phyloP scores from a whole-genome alignment of 1,140 invertebrate genomes.

The Metaphire vulgaris region DNA sequence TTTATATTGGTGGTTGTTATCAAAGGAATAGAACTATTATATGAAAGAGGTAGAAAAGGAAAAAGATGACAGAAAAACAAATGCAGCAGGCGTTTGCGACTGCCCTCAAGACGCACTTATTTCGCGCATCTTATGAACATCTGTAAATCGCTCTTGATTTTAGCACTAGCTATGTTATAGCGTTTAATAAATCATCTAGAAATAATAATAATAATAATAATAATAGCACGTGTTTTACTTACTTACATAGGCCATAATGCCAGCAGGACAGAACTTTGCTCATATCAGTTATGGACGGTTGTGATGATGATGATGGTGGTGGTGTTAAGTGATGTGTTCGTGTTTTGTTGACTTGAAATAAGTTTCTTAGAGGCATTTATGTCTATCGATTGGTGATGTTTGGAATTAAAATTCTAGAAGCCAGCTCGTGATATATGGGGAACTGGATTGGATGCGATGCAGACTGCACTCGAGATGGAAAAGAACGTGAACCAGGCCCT shows the following conservation, averaged over 20 bases:
- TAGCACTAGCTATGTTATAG: too few species aligned
- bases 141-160: too few species aligned
- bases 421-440: constrained; percentile 62
- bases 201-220: too few species aligned
- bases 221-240: too few species aligned
- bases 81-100: too few species aligned
- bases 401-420: constrained; percentile 42
- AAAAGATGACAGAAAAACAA: too few species aligned
- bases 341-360: background rate
- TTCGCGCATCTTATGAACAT: too few species aligned
- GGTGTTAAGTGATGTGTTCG: background rate
- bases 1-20: too few species aligned
- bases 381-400: background rate
- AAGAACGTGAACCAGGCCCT: constrained; percentile 71
- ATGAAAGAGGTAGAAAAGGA: too few species aligned
- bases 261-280: background rate
- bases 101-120: too few species aligned
- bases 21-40: too few species aligned
- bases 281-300: background rate
- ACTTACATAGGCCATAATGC: background rate
- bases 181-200: too few species aligned
- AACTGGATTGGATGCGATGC: constrained; percentile 63
- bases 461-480: constrained; percentile 66
- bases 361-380: background rate
- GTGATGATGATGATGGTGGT: background rate